Evolutionary conservation across 23 tunicate species (phyloP).

Genomic region (Phallusia fumigata): DNA sequence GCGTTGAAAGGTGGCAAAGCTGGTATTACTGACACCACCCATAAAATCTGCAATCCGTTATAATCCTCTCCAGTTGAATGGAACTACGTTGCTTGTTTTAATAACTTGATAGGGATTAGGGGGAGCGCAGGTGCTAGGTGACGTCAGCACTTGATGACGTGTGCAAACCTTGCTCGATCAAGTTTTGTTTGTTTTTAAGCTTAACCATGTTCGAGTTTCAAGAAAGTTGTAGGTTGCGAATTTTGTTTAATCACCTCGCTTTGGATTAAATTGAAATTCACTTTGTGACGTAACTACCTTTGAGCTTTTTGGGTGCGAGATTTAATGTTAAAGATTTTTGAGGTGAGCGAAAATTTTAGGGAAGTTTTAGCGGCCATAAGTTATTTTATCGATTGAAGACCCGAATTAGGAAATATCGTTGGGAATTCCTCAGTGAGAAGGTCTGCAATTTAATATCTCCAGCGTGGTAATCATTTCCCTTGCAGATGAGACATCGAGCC

Average conservation of each 20-base stretch:
- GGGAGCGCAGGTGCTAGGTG: not conserved
- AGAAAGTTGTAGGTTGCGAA: not conserved
- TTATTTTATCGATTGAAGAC: no score
- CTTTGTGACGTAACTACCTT: no score
- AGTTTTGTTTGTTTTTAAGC: not conserved
- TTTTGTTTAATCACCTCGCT: no score
- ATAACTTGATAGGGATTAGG: not conserved
- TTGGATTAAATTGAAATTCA: no score
- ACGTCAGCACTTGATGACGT: not conserved
- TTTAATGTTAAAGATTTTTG: no score
- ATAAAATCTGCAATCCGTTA: not conserved
- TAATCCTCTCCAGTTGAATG: not conserved
- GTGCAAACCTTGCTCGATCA: not conserved
- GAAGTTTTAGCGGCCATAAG: no score
- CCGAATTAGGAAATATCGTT: no score
- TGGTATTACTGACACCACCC: not conserved
- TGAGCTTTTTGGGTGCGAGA: no score
- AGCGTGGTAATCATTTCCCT: not conserved
- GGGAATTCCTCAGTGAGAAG: no score
- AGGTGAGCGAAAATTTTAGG: no score
- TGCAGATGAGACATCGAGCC: not conserved
- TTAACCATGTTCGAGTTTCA: not conserved
- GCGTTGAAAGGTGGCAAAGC: no score
- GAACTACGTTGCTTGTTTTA: constrained; percentile 6
- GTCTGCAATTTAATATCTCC: not conserved